phyloP scores from a whole-genome alignment of 1,140 invertebrate species.

The Physella acuta region DNA sequence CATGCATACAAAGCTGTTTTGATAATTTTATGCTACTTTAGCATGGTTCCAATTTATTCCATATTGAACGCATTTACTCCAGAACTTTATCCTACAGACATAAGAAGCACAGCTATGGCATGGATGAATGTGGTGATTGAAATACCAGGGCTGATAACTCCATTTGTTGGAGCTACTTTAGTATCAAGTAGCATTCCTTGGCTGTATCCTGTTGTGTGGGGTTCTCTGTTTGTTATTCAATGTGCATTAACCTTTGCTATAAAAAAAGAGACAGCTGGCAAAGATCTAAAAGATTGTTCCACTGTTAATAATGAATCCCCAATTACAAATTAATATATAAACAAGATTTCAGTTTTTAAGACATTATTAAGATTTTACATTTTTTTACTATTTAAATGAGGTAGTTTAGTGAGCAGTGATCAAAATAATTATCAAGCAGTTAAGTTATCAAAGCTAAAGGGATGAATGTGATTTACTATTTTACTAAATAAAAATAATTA shows the following conservation, averaged over 20 bases:
- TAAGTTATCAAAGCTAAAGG: too few relatives aligned
- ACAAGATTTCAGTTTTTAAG: not conserved
- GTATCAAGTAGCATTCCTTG: conserved; percentile 40
- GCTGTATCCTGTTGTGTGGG: conserved; percentile 50
- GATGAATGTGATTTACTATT: too few relatives aligned
- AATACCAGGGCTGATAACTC: conserved; percentile 44
- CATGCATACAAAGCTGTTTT: conserved; percentile 40
- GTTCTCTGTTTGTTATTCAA: conserved; percentile 43
- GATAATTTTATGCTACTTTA: conserved; percentile 49
- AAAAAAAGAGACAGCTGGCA: conserved; percentile 43
- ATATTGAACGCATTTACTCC: conserved; percentile 52
- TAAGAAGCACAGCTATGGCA: conserved; percentile 48
- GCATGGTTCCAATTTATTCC: conserved; percentile 55
- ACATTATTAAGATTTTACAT: too few relatives aligned
- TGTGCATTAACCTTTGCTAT: conserved; percentile 40
- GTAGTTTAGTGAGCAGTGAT: not conserved
- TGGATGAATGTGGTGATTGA: conserved; percentile 47
- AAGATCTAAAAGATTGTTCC: conserved; percentile 33
- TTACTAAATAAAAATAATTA: too few relatives aligned
- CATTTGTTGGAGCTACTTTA: conserved; percentile 47
- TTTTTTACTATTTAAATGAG: too few relatives aligned
- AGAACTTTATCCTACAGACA: conserved; percentile 48
- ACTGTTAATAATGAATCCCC: not conserved
- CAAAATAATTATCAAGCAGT: not conserved
- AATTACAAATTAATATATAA: not conserved